phyloP scores from a whole-genome alignment of 1,140 invertebrate species.

The Stratiolaelaps scimitus region DNA sequence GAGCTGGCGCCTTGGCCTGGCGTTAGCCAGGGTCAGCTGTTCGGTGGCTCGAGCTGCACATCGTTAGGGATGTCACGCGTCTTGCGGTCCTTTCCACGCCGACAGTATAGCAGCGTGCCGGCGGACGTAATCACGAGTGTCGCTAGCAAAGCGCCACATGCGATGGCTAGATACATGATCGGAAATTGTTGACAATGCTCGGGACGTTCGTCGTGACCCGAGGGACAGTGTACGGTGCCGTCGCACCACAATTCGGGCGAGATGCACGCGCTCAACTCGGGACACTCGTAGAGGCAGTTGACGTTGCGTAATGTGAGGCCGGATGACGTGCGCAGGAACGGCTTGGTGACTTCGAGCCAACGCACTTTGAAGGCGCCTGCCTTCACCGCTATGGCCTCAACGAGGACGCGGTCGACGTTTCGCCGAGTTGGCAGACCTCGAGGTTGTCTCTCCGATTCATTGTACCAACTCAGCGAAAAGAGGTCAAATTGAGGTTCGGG shows the following conservation, averaged over 20 bases:
- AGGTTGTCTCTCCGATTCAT: constrained; percentile 30
- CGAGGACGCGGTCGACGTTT: constrained; percentile 46
- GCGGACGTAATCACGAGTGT: constrained; percentile 6
- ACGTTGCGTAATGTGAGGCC: constrained; percentile 45
- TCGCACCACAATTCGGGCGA: constrained; percentile 77
- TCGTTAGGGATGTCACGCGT: constrained; percentile 21
- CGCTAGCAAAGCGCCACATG: constrained; percentile 24
- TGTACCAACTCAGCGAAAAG: constrained; percentile 35
- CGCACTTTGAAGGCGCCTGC: constrained; percentile 58
- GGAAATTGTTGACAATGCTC: constrained; percentile 44
- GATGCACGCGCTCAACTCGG: constrained; percentile 73
- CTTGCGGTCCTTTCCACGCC: constrained; percentile 14
- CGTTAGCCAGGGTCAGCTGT: constrained; percentile 24
- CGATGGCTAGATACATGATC: constrained; percentile 33
- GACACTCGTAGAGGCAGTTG: constrained; percentile 62
- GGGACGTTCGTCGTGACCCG: constrained; percentile 68
- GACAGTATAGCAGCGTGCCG: constrained; percentile 16
- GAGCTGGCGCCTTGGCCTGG: constrained; percentile 17
- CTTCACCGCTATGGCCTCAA: constrained; percentile 61
- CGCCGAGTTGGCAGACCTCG: constrained; percentile 26
- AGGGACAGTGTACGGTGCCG: constrained; percentile 66
- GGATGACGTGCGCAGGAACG: constrained; percentile 35
- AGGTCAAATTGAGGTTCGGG: constrained; percentile 32
- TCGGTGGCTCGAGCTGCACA: constrained; percentile 26
- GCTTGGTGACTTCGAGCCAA: constrained; percentile 64